Evolutionary conservation across 2,113 vertebrate genomes (phyloP).

Genomic region (Otus sunia): DNA sequence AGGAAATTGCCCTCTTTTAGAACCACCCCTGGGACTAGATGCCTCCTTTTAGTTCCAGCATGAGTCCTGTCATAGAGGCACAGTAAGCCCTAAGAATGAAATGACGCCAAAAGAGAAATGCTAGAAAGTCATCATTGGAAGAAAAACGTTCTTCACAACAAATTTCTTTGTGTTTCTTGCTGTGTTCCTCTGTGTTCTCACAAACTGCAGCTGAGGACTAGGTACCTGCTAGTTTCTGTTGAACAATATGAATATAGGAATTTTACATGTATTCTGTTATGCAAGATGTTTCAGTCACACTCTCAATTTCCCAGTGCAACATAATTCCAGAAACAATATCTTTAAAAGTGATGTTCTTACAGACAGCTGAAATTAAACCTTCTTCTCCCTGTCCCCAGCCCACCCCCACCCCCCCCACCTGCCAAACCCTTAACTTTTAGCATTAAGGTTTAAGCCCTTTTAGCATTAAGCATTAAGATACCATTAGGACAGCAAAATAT

Average conservation of each 20-base stretch:
- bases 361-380: not conserved
- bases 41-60: not conserved
- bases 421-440: not conserved
- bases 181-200: not conserved
- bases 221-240: not conserved
- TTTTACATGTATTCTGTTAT: not conserved
- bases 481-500: not conserved
- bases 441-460: not conserved
- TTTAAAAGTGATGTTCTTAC: not conserved
- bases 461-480: not conserved
- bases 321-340: not conserved
- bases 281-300: not conserved
- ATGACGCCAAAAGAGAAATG: not conserved
- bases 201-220: not conserved
- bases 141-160: not conserved
- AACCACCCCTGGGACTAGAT: not conserved
- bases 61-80: not conserved
- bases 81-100: not conserved
- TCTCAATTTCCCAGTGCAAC: not conserved
- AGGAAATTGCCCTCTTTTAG: not conserved
- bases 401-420: not conserved
- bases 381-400: accelerated
- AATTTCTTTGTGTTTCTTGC: not conserved
- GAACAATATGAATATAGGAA: not conserved
- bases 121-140: not conserved